Evolutionary conservation across 1,140 invertebrate genomes (phyloP).

Genomic region (Drosophila mojavensis): DNA sequence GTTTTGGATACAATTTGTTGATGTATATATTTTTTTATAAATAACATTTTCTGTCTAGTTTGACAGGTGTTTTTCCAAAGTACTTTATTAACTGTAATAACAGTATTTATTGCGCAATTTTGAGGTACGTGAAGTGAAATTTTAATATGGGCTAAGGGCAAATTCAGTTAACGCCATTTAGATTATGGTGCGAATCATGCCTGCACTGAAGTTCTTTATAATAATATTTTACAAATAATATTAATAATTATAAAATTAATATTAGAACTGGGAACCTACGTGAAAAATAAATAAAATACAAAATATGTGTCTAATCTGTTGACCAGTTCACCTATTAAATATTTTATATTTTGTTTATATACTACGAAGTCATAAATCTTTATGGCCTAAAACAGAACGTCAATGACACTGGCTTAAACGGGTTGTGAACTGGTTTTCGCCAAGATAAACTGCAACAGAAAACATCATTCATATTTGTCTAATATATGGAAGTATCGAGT

Average conservation of each 20-base stretch:
- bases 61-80: slow-evolving; percentile 25
- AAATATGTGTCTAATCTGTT: neutral
- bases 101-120: slow-evolving; percentile 16
- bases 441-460: slow-evolving; percentile 26
- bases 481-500: neutral
- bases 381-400: slow-evolving; percentile 29
- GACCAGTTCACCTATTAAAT: slow-evolving; percentile 5
- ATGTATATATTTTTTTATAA: slow-evolving; percentile 3
- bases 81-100: slow-evolving; percentile 5
- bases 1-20: slow-evolving; percentile 19
- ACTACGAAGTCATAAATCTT: slow-evolving; percentile 35
- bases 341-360: slow-evolving; percentile 23
- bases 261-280: neutral
- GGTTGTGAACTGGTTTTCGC: slow-evolving; percentile 65
- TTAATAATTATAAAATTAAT: neutral
- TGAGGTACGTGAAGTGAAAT: slow-evolving; percentile 10
- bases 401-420: slow-evolving; percentile 58
- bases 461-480: slow-evolving; percentile 29
- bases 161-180: neutral
- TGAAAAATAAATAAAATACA: too few relatives aligned
- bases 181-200: too few relatives aligned
- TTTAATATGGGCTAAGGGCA: neutral
- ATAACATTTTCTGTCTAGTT: slow-evolving; percentile 1
- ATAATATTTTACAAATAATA: neutral
- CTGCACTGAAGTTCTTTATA: too few relatives aligned